Evolutionary conservation across 2,888 invertebrate genomes (phyloP).

Genomic region (Hymenopus coronatus): DNA sequence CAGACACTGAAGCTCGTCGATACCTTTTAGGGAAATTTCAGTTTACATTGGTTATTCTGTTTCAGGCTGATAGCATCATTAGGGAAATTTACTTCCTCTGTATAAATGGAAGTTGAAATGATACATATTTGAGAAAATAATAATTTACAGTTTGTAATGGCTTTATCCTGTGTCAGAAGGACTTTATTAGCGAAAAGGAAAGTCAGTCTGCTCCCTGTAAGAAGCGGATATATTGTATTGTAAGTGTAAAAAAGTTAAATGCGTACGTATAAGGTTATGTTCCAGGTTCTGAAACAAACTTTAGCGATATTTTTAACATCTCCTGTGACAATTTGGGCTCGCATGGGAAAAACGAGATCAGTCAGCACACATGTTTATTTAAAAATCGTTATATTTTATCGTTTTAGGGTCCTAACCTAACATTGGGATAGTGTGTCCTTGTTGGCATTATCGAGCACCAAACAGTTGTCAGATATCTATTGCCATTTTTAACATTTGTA

Average conservation of each 20-base stretch:
- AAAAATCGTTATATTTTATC: too few relatives aligned
- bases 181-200: background rate
- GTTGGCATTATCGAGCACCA: too few relatives aligned
- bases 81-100: background rate
- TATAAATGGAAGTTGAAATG: background rate
- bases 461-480: too few relatives aligned
- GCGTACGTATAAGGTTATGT: background rate
- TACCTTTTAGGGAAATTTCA: too few relatives aligned
- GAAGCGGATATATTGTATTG: slow-evolving; percentile 68
- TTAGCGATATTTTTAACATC: too few relatives aligned
- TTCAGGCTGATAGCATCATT: background rate
- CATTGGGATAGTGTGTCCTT: too few relatives aligned
- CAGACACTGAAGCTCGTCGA: too few relatives aligned
- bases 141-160: background rate
- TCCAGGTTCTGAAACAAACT: background rate
- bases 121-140: background rate
- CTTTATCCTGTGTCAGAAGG: background rate
- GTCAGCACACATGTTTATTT: too few relatives aligned
- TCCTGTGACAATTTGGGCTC: too few relatives aligned
- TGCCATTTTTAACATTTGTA: too few relatives aligned
- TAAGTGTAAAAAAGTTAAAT: slow-evolving; percentile 50
- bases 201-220: slow-evolving; percentile 31
- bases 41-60: background rate
- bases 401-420: too few relatives aligned
- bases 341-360: too few relatives aligned